Conservation (phyloP, 1,140 invertebrate genomes). For the Rhyzopertha dominica region DNA sequence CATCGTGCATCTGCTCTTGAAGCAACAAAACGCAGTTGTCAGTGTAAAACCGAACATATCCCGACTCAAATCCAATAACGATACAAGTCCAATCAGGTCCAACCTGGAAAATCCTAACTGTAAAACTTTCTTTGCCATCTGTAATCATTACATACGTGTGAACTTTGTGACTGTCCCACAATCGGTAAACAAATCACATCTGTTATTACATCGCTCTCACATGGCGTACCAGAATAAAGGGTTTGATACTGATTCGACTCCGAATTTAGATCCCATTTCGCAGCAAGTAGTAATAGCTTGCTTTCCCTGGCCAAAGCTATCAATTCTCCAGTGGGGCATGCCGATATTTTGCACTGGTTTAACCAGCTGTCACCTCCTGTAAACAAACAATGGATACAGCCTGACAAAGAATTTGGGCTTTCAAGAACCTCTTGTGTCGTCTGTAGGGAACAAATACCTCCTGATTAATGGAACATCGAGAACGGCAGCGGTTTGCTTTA, state of each 20-base stretch:
- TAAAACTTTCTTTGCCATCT: constrained; percentile 6
- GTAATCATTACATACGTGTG: constrained; percentile 29
- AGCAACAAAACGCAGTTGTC: constrained; percentile 79
- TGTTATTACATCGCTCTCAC: constrained; percentile 49
- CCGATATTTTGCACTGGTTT: constrained; percentile 62
- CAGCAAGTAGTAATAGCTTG: constrained; percentile 60
- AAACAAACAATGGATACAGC: constrained; percentile 28
- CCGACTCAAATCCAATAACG: constrained; percentile 78
- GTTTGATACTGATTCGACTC: constrained; percentile 48
- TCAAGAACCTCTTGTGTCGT: constrained; percentile 48
- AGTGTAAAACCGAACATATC: constrained; percentile 83
- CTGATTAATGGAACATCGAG: constrained; percentile 56
- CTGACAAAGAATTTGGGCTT: too few relatives aligned
- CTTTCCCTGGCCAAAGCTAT: constrained; percentile 63
- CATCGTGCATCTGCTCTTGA: constrained; percentile 79
- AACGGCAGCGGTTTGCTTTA: constrained; percentile 62
- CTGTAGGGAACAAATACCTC: constrained; percentile 52
- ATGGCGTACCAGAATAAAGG: constrained; percentile 52
- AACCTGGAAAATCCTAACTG: constrained; percentile 50
- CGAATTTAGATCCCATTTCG: constrained; percentile 55
- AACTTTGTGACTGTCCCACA: constrained; percentile 38
- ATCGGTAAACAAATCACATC: constrained; percentile 51
- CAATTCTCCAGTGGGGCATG: constrained; percentile 69
- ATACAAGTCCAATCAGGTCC: constrained; percentile 92
- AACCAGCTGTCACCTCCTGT: constrained; percentile 62